A percentile compares a stretch with the other conserved stretches of the same genome.
Evolutionary conservation across 2,888 invertebrate species (phyloP).

Genomic region (Epirrhoe alternata): DNA sequence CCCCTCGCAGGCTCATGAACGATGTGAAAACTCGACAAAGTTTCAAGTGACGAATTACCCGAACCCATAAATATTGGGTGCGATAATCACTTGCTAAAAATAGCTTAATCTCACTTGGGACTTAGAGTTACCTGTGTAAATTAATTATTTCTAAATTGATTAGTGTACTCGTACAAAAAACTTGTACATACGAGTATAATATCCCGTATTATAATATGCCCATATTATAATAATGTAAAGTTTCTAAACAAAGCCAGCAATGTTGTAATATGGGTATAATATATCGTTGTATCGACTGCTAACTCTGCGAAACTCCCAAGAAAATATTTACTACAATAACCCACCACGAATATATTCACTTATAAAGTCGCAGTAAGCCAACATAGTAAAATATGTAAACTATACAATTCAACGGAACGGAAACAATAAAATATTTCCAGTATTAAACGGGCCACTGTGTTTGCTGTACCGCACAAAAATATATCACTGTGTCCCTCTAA

Average conservation of each 20-base stretch:
- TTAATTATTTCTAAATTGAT: background rate
- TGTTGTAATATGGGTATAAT: no score
- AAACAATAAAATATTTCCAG: slow-evolving; percentile 44
- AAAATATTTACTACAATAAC: background rate
- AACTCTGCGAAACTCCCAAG: background rate
- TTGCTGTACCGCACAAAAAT: slow-evolving; percentile 55
- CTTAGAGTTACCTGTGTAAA: background rate
- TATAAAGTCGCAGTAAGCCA: slow-evolving; percentile 3
- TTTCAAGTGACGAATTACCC: slow-evolving; percentile 58
- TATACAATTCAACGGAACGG: slow-evolving; percentile 36
- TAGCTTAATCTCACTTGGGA: slow-evolving; percentile 20
- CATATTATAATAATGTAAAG: no score
- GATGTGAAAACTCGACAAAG: slow-evolving; percentile 57
- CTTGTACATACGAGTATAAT: no score
- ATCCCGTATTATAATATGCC: no score
- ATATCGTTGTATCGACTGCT: no score
- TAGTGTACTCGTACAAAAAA: no score
- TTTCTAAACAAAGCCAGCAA: no score
- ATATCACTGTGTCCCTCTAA: slow-evolving; percentile 52
- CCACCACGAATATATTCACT: background rate
- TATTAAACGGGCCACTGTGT: slow-evolving; percentile 45
- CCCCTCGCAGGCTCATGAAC: slow-evolving; percentile 48
- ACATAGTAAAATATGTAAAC: slow-evolving; percentile 31
- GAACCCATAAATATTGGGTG: slow-evolving; percentile 49
- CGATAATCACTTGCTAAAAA: slow-evolving; percentile 44